Base-by-base conservation (phyloP, 2,888 invertebrate genomes). In the Tholera decimalis region DNA sequence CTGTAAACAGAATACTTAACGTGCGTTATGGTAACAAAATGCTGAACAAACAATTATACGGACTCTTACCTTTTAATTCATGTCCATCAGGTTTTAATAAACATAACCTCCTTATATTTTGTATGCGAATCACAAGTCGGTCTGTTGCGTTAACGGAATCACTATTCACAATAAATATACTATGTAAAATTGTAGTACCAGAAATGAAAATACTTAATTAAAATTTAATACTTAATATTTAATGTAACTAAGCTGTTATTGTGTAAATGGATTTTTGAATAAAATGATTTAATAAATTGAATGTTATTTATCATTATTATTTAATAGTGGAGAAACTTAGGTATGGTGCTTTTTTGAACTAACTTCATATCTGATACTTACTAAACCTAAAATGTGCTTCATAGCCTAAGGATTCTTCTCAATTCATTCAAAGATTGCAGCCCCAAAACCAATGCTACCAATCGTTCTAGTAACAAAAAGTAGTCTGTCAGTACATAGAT, bases 1-100 rank as follows among this genome's bases (percentile, higher is more conserved):
- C 73, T 61, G 67, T 73, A 75, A 70, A 76, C 71, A 66, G 81
- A 83, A 84, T 85, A 78, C 54, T 66, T 68, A 75, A 79, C 73
- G 65, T 71, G 67, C 60, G 56, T 68, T 58, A 51, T 68, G 60
- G 56, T 47, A 69, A 70, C 62, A 54, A 63, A 57, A 56, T 55
- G 51, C 58, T 51, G 46, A 63, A 65, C 60, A 63, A 74, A 71
- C 62, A 75, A 72, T 75, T 79, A 68, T 63, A 44, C 50, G 49
- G 43, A 41, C 28, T 39, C 47, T 61, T 51, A 73, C 73, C 49
- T 65, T 73, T 68, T 54, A 61, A 53, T 56, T 35, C 53, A 43
- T 30, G 39, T 43, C 28, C 7, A 35, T 28, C 2, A 9, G 20
- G 20, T 44, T 39, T 30, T 44, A 37, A 28, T 66, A 54, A 30